phyloP scores from a whole-genome alignment of 2,888 invertebrate genomes.

The Frankliniella fusca region DNA sequence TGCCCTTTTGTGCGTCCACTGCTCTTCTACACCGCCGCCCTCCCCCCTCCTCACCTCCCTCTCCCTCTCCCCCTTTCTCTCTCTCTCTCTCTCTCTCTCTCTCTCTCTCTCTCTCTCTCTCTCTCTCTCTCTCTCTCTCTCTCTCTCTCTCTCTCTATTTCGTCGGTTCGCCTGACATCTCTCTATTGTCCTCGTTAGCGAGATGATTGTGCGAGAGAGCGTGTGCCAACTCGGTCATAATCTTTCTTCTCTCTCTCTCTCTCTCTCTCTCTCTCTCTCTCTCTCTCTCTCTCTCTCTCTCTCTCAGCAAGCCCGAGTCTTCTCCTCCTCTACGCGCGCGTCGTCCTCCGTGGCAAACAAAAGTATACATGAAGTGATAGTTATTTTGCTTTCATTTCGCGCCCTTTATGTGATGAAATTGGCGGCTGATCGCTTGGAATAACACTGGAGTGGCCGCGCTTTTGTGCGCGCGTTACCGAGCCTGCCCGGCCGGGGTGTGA shows the following conservation, averaged over 20 bases:
- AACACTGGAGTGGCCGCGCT: not conserved
- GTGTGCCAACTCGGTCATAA: constrained; percentile 13
- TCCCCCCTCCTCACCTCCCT: not conserved
- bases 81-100: not conserved
- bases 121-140: not conserved
- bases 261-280: constrained; percentile 1
- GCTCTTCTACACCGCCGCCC: not conserved
- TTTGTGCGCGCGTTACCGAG: not conserved
- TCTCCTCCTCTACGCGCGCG: not conserved
- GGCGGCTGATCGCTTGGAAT: not conserved
- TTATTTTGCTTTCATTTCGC: constrained; percentile 22
- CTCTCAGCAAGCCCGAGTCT: not conserved
- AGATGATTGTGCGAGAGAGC: not conserved
- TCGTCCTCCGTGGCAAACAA: too few relatives aligned
- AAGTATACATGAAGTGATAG: too few relatives aligned
- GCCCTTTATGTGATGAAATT: constrained; percentile 18
- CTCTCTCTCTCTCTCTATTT: not conserved
- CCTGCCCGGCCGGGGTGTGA: not conserved
- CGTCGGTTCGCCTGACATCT: not conserved
- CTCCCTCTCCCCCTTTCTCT: not conserved
- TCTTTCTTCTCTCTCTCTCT: not conserved
- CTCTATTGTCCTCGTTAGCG: constrained; percentile 15
- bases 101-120: not conserved
- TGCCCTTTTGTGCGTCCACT: not conserved
- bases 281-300: constrained; percentile 17